These are phyloP conservation scores for Leptinotarsa lineolata DNA, from an alignment of 1,140 invertebrate genomes.

Conservation along the genomic window DNA sequence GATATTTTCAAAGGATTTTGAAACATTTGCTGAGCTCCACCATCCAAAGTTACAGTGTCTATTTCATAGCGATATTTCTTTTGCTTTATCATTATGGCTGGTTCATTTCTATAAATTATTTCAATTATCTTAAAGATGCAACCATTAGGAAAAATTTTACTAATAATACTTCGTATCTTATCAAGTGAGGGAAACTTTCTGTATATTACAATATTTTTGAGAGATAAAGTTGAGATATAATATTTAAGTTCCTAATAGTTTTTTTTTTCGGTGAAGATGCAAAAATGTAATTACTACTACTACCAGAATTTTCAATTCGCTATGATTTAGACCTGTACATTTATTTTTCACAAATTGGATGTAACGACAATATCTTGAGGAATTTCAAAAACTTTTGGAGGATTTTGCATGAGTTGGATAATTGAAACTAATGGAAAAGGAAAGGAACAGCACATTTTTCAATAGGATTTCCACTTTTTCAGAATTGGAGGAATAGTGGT, in stretches of 20 bases:
- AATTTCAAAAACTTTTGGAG: background rate
- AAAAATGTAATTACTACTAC: background rate
- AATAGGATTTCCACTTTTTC: conserved; percentile 5
- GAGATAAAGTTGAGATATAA: too few species aligned
- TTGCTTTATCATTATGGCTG: too few species aligned
- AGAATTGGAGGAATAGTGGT: conserved; percentile 11
- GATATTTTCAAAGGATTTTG: background rate
- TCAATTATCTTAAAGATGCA: too few species aligned
- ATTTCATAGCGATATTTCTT: background rate
- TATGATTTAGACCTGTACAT: background rate
- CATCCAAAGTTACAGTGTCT: background rate
- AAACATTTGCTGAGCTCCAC: conserved; percentile 6
- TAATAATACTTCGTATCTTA: too few species aligned
- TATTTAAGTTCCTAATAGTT: background rate
- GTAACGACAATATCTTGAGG: background rate
- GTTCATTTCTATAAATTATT: too few species aligned
- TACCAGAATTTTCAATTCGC: too few species aligned
- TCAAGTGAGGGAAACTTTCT: too few species aligned
- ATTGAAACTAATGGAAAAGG: conserved; percentile 9
- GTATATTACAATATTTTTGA: too few species aligned
- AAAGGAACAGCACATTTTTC: conserved; percentile 9
- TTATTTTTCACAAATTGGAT: conserved; percentile 2
- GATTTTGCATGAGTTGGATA: conserved; percentile 19
- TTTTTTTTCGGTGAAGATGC: background rate
- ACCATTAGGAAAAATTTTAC: too few species aligned